Conservation (phyloP, 2,797 vertebrate genomes). For the Pygocentrus nattereri region DNA sequence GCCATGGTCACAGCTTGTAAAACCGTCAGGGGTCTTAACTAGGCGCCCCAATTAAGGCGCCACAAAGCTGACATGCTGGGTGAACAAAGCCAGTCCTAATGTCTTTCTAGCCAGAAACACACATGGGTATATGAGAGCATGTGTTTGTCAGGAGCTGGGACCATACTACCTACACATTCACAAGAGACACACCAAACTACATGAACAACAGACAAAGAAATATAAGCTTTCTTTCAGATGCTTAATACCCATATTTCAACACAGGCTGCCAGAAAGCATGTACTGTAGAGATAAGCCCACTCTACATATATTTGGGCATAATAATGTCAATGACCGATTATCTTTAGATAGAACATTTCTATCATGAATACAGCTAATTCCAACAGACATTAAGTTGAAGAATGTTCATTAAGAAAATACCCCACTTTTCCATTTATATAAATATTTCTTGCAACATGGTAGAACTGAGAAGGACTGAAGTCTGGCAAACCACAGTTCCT, state of each 20-base stretch:
- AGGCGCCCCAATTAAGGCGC: constrained; percentile 36
- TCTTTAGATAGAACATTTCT: too few species aligned
- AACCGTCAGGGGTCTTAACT: constrained; percentile 46
- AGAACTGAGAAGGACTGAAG: too few species aligned
- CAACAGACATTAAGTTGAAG: too few species aligned
- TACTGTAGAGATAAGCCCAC: background rate
- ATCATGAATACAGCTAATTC: too few species aligned
- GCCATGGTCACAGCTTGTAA: constrained; percentile 24
- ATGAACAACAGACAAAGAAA: too few species aligned
- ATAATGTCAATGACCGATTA: background rate
- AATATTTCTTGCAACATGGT: background rate
- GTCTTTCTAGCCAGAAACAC: constrained; percentile 22
- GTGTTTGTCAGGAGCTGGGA: too few species aligned
- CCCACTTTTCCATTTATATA: background rate
- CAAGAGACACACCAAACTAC: constrained; percentile 25
- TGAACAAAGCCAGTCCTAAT: constrained; percentile 54
- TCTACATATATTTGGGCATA: background rate
- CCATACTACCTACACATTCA: constrained; percentile 10
- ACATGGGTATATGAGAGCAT: too few species aligned
- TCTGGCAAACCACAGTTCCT: background rate
- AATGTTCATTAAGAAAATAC: background rate
- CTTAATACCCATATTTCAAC: constrained; percentile 20
- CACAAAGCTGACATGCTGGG: constrained; percentile 48
- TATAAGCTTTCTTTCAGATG: too few species aligned
- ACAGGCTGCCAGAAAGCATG: background rate